Evolutionary conservation across 2,888 invertebrate species (phyloP).

Genomic region (Gandaritis pyraliata): DNA sequence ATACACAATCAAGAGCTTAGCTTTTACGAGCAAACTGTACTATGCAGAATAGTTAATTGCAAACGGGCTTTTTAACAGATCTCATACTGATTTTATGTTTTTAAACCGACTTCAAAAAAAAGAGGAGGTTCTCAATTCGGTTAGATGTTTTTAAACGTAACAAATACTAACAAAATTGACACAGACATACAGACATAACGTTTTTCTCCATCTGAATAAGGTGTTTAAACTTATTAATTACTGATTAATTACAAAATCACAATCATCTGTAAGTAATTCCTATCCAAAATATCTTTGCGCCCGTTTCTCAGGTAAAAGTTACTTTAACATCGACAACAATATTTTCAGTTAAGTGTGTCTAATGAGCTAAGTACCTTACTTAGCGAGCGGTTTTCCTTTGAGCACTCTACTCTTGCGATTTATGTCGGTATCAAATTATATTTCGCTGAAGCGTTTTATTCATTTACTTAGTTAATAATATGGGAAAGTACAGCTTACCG

Average conservation of each 20-base stretch:
- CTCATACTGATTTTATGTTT: too few relatives aligned
- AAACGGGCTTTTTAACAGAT: too few relatives aligned
- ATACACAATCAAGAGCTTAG: constrained; percentile 5
- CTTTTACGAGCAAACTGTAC: not conserved
- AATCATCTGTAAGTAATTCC: too few relatives aligned
- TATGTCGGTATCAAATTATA: constrained; percentile 29
- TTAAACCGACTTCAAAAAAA: too few relatives aligned
- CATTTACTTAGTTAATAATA: constrained; percentile 23
- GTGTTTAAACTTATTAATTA: too few relatives aligned
- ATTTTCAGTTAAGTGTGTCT: constrained; percentile 51
- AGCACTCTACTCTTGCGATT: constrained; percentile 31
- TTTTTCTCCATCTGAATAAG: too few relatives aligned
- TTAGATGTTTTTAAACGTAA: too few relatives aligned
- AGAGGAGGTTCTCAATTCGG: too few relatives aligned
- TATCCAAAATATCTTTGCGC: not conserved
- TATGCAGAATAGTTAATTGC: too few relatives aligned
- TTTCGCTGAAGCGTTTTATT: constrained; percentile 17
- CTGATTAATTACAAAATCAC: too few relatives aligned
- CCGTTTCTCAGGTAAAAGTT: constrained; percentile 31
- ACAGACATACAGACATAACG: too few relatives aligned
- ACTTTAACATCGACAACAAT: constrained; percentile 38
- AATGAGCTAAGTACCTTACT: constrained; percentile 51
- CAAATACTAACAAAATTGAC: too few relatives aligned
- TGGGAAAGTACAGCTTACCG: constrained; percentile 5
- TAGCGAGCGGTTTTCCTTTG: constrained; percentile 42